A percentile compares a stretch with the other conserved stretches of the same genome.
These are phyloP conservation scores for Ditula angustiorana DNA, from an alignment of 2,888 invertebrate species.

Conservation along the genomic window DNA sequence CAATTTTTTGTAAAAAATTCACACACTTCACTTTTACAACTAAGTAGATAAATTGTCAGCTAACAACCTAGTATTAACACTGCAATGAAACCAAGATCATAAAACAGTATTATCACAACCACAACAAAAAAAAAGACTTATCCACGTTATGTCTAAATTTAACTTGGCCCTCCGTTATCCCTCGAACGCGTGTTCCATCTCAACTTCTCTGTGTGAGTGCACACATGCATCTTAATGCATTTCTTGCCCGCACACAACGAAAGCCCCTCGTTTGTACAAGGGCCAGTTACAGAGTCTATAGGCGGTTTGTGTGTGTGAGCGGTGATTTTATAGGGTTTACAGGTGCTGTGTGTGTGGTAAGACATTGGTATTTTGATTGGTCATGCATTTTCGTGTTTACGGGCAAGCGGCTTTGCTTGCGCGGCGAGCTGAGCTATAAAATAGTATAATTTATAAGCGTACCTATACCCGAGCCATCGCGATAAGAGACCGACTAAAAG, in stretches of 20 bases:
- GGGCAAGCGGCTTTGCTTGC: conserved; percentile 68
- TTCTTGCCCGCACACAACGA: conserved; percentile 57
- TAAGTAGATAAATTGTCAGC: background rate
- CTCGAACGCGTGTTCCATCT: conserved; percentile 83
- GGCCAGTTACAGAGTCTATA: conserved; percentile 26
- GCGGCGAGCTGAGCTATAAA: conserved; percentile 74
- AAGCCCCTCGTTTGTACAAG: conserved; percentile 41
- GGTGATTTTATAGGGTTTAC: conserved; percentile 37
- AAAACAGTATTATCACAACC: background rate
- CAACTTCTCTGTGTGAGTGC: conserved; percentile 69
- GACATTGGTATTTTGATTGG: conserved; percentile 85
- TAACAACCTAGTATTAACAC: background rate
- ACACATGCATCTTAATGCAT: conserved; percentile 63
- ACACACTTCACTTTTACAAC: background rate
- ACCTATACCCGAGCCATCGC: conserved; percentile 61
- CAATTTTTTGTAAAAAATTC: background rate
- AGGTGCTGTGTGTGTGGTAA: conserved; percentile 66
- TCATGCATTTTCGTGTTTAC: conserved; percentile 85
- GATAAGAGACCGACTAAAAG: conserved; percentile 43
- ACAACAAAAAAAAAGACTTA: conserved; percentile 39
- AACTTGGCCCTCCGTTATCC: conserved; percentile 83
- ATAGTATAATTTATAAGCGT: conserved; percentile 75
- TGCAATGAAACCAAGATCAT: background rate
- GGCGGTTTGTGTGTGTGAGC: conserved; percentile 23
- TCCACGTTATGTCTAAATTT: conserved; percentile 66